Conservation (phyloP, 2,113 vertebrate species). For the Pardalotus punctatus region DNA sequence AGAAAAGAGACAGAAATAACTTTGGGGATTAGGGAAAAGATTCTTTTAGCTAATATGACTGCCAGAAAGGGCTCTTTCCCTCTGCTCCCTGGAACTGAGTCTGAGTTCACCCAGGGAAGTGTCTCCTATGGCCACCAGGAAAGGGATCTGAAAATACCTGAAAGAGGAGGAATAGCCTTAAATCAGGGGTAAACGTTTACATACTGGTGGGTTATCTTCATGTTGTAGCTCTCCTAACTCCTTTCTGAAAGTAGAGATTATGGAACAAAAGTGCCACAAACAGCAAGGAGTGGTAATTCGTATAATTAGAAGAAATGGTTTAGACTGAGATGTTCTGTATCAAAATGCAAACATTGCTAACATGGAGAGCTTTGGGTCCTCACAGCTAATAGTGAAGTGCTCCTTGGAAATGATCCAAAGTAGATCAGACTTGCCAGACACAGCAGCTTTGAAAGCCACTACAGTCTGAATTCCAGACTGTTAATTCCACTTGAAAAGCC, state of each 20-base stretch:
- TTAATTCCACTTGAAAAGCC: background rate
- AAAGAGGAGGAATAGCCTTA: background rate
- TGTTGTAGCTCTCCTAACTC: background rate
- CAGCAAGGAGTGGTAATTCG: background rate
- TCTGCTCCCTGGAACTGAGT: background rate
- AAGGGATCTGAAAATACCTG: background rate
- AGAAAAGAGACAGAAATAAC: background rate
- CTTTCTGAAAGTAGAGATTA: background rate
- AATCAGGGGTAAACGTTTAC: background rate
- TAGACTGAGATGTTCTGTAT: background rate
- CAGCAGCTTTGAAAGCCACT: background rate
- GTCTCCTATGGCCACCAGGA: background rate
- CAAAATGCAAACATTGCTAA: background rate
- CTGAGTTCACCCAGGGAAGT: background rate
- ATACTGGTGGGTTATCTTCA: background rate
- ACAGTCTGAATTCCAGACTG: background rate
- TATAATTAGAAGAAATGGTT: background rate
- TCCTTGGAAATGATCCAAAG: background rate
- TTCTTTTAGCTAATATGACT: background rate
- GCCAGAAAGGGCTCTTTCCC: background rate
- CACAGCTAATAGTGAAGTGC: background rate
- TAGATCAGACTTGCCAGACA: background rate
- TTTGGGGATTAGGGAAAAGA: background rate
- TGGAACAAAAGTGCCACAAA: background rate
- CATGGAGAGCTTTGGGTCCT: fast-evolving